Evolutionary conservation across 1,140 invertebrate species (phyloP).

Genomic region (Brachionus rubens): DNA sequence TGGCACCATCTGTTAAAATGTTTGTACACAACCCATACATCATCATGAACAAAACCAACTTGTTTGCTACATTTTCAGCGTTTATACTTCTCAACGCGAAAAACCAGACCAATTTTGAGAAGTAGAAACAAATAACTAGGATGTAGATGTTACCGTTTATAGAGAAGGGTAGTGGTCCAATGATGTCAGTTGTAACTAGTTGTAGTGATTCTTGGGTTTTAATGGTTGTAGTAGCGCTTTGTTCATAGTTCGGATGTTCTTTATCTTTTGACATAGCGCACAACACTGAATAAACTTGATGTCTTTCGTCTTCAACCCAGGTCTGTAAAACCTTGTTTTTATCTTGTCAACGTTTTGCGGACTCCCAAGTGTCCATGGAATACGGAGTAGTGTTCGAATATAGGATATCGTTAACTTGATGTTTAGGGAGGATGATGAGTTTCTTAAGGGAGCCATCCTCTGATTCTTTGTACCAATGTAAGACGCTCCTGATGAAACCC

Average conservation of each 20-base stretch:
- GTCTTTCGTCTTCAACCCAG: not conserved
- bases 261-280: conserved; percentile 26
- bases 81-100: conserved; percentile 47
- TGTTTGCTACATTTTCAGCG: conserved; percentile 35
- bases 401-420: not conserved
- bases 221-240: not conserved
- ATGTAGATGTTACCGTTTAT: conserved; percentile 52
- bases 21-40: not conserved
- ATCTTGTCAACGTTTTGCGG: not conserved
- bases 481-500: not conserved
- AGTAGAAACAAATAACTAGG: conserved; percentile 54
- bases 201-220: not conserved
- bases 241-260: not conserved
- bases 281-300: not conserved
- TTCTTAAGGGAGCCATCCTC: not conserved
- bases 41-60: conserved; percentile 35
- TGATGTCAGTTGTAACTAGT: conserved; percentile 47
- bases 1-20: conserved; percentile 45
- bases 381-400: not conserved
- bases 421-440: not conserved
- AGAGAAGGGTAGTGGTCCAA: conserved; percentile 48
- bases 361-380: conserved; percentile 36
- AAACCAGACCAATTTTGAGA: conserved; percentile 58
- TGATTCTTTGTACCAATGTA: conserved; percentile 3
- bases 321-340: conserved; percentile 7